Evolutionary conservation across 2,888 invertebrate species (phyloP).

Genomic region (Zele albiditarsus): DNA sequence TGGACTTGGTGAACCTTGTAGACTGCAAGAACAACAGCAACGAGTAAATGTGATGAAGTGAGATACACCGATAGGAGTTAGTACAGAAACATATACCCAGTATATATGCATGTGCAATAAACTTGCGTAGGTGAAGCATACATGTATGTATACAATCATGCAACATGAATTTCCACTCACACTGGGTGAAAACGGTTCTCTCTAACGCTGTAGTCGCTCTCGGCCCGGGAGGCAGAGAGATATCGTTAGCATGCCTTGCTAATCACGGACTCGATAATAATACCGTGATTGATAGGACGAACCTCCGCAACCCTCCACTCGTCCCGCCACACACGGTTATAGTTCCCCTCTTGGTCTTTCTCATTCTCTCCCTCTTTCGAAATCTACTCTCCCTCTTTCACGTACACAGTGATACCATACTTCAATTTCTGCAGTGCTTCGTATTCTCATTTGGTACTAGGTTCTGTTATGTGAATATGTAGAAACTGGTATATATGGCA

Average conservation of each 20-base stretch:
- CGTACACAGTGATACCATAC: neutral
- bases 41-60: neutral
- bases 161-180: conserved; percentile 43
- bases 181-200: conserved; percentile 37
- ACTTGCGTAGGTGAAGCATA: conserved; percentile 37
- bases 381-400: conserved; percentile 44
- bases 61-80: neutral
- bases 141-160: conserved; percentile 19
- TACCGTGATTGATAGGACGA: conserved; percentile 72
- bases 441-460: conserved; percentile 1
- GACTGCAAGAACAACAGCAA: neutral
- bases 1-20: neutral
- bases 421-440: conserved; percentile 22
- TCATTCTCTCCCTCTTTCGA: conserved; percentile 22
- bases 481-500: neutral
- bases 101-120: conserved; percentile 40
- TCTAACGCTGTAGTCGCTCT: conserved; percentile 56
- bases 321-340: conserved; percentile 37
- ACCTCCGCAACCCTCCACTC: conserved; percentile 57
- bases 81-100: neutral
- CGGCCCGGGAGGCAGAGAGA: conserved; percentile 62
- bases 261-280: conserved; percentile 73
- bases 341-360: conserved; percentile 35
- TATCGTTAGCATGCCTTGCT: conserved; percentile 73
- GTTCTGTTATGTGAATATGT: neutral